Evolutionary conservation across 37 sponge, comb jelly and placozoan genomes (phyloP), one percentile per base, ranked within the genome.

Genomic region (Cliona cf. orientalis): DNA sequence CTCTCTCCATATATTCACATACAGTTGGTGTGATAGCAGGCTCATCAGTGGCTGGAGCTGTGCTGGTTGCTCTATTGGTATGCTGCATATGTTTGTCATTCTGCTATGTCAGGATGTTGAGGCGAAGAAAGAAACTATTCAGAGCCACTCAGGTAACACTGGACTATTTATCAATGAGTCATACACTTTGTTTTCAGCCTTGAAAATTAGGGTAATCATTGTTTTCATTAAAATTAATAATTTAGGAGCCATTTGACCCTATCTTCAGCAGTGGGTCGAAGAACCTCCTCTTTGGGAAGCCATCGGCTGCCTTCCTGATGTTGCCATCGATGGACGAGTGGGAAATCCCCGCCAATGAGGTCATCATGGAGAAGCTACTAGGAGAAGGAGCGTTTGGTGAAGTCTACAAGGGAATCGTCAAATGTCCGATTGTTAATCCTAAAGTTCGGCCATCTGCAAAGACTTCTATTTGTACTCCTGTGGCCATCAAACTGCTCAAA

Each of bases 311-410:
- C 9, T 36, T 5, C 3, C 58, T 36, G 28, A 31, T 66, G 22
- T 19, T 78, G 56, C 31, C 44, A 0, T 31, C 56, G 14, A 26
- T 19, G n/a, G 93, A 92, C 33, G 90, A 92, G 46, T 92, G 93
- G 93, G 93, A 92, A 49, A 0, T 92, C 25, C 38, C 84, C 56
- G 76, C 90, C 0, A 66, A 41, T 32, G 72, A 86, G 39, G 69
- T 94, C 25, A 56, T 83, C 12, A 61, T 94, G 36, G 84, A 86
- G 26, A 58, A 80, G 19, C 45, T 39, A 9, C 74, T 94, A 0
- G 94, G 94, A 7, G 87, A 90, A 35, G 94, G 94, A 0, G 84
- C 78, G 4, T 94, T 94, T 83, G 94, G 94, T 22, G 91, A 90
- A 55, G 94, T 94, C 34, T 90, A 75, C 68, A 86, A 83, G 74